A percentile compares a stretch with the other conserved stretches of the same genome.
These are phyloP conservation scores for Drosophila murphyi DNA, from an alignment of 1,140 invertebrate genomes.

Conservation along the genomic window DNA sequence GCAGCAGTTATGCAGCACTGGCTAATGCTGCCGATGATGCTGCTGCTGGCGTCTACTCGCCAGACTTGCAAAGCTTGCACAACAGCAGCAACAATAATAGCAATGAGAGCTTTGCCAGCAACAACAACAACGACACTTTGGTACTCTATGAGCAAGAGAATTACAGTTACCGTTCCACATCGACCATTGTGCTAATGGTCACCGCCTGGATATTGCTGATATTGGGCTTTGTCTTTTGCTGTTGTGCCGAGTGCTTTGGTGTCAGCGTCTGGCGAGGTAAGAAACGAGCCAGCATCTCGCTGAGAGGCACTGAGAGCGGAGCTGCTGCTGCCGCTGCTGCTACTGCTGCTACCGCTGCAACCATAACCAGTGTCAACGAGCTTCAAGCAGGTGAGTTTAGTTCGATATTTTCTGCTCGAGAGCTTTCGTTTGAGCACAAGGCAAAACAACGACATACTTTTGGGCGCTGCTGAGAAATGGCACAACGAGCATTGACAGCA, in stretches of 20 bases:
- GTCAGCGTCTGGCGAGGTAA: slow-evolving; percentile 72
- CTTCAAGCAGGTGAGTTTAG: slow-evolving; percentile 65
- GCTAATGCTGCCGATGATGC: slow-evolving; percentile 42
- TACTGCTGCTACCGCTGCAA: not conserved
- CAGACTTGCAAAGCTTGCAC: slow-evolving; percentile 32
- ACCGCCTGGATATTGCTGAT: slow-evolving; percentile 73
- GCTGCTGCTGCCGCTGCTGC: not conserved
- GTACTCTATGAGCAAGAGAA: slow-evolving; percentile 57
- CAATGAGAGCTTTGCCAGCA: slow-evolving; percentile 24
- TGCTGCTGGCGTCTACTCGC: slow-evolving; percentile 37
- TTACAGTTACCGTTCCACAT: slow-evolving; percentile 68
- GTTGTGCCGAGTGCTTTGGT: slow-evolving; percentile 74
- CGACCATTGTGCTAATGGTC: slow-evolving; percentile 75
- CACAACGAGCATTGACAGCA: slow-evolving; percentile 11
- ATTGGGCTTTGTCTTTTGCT: slow-evolving; percentile 75
- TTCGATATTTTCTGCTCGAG: slow-evolving; percentile 6
- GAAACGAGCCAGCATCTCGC: slow-evolving; percentile 42
- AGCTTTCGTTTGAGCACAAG: slow-evolving; percentile 37
- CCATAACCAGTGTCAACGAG: slow-evolving; percentile 13
- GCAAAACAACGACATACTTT: slow-evolving; percentile 61
- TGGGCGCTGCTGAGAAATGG: slow-evolving; percentile 59
- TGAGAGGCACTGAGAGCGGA: slow-evolving; percentile 25
- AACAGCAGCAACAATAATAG: slow-evolving; percentile 10
- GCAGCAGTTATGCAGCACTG: slow-evolving; percentile 57
- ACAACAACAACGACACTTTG: slow-evolving; percentile 50